Evolutionary conservation across 2,797 vertebrate species (phyloP).

Genomic region (Cottoperca gobio): DNA sequence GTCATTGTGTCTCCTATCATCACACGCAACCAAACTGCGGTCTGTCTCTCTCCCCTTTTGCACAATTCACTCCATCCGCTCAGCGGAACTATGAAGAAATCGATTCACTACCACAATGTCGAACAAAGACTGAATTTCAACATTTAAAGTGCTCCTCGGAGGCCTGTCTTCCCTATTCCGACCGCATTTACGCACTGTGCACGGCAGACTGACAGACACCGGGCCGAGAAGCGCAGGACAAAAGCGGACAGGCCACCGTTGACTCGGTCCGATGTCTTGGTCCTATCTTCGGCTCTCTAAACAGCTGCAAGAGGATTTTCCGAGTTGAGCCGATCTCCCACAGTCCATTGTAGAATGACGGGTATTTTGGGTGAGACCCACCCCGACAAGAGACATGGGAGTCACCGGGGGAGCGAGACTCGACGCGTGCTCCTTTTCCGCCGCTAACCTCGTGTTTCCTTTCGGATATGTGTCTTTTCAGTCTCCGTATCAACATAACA

Average conservation of each 20-base stretch:
- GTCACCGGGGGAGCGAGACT: slow-evolving; percentile 14
- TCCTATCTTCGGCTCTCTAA: slow-evolving; percentile 48
- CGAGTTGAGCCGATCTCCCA: slow-evolving; percentile 46
- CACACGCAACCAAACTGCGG: slow-evolving; percentile 77
- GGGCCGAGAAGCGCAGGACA: slow-evolving; percentile 39
- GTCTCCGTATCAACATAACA: slow-evolving; percentile 48
- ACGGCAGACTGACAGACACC: slow-evolving; percentile 33
- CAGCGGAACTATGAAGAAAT: slow-evolving; percentile 41
- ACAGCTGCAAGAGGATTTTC: slow-evolving; percentile 58
- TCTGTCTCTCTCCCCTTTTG: slow-evolving; percentile 48
- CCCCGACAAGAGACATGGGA: slow-evolving; percentile 38
- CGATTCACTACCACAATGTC: slow-evolving; percentile 27
- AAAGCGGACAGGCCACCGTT: slow-evolving; percentile 38
- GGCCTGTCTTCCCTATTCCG: slow-evolving; percentile 9
- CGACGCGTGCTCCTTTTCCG: slow-evolving; percentile 44
- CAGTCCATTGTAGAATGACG: slow-evolving; percentile 58
- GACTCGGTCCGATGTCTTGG: slow-evolving; percentile 49
- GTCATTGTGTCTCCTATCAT: slow-evolving; percentile 99
- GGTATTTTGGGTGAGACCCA: slow-evolving; percentile 44
- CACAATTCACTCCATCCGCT: slow-evolving; percentile 81
- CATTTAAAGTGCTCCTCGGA: slow-evolving; percentile 25
- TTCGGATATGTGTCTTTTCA: slow-evolving; percentile 32
- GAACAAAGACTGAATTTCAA: slow-evolving; percentile 9
- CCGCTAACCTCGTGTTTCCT: slow-evolving; percentile 43
- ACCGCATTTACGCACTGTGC: slow-evolving; percentile 40